Evolutionary conservation across 2,113 vertebrate genomes (phyloP), one percentile per base, ranked within the genome.

Genomic region (Leucopsar rothschildi): DNA sequence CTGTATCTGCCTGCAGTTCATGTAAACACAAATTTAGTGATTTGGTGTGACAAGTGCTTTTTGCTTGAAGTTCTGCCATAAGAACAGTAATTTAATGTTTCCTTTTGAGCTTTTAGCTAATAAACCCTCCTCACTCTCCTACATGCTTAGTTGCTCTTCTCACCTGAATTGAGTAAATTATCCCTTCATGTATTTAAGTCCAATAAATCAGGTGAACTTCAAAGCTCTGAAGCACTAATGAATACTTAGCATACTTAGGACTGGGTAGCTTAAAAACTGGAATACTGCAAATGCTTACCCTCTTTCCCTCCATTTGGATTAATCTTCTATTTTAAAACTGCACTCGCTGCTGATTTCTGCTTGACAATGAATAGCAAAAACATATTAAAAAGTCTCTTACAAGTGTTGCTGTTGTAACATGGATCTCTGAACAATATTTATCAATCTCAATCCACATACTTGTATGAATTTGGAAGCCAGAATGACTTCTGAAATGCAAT

Each of bases 181-280:
- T 21, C 0, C 0, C 19, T 64, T 80, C 11, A 6, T 3, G 5
- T 37, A 60, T 63, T 49, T 18, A 82, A 31, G 9, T 35, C 70
- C 25, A 75, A 4, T 22, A 50, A 71, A 29, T 47, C 50, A 78
- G 55, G 10, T 49, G 57, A 88, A 71, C 11, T 59, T 65, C 56
- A 61, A 86, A 71, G 49, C 47, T 27, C 12, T 44, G n/a, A 82
- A 82, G 44, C 49, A 71, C 14, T 17, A 25, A 35, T 15, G 6
- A 53, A 25, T 29, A 68, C 16, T 45, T 12, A 2, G 7, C 3
- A 11, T 11, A 40, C 24, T 25, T 76, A 10, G 3, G 10, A 37
- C 11, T 25, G 16, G 14, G 35, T 12, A 68, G 20, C 45, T 79
- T 42, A 59, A 60, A 78, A 64, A 49, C 0, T 11, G 6, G 15